Evolutionary conservation across 1,140 invertebrate species (phyloP).

Genomic region (Drosophila mayri): DNA sequence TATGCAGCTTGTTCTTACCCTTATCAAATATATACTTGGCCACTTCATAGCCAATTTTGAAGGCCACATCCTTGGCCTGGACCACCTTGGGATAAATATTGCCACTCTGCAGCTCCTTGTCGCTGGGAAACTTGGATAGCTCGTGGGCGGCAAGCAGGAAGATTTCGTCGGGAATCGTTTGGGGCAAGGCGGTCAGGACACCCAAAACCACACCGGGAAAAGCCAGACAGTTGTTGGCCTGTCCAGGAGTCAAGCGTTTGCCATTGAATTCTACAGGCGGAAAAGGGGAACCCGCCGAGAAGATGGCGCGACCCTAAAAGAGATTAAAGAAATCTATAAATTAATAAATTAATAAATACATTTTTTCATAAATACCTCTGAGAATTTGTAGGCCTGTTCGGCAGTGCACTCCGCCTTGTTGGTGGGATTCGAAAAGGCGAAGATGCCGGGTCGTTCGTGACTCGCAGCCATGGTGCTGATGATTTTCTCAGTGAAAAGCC

Average conservation of each 20-base stretch:
- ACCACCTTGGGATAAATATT: constrained; percentile 95
- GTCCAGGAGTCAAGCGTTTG: constrained; percentile 92
- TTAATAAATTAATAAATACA: not conserved
- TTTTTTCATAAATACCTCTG: constrained; percentile 85
- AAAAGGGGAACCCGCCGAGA: constrained; percentile 97
- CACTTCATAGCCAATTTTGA: constrained; percentile 93
- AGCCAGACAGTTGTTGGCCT: constrained; percentile 98
- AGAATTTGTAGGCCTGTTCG: constrained; percentile 93
- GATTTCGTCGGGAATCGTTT: constrained; percentile 93
- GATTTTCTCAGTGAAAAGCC: constrained; percentile 94
- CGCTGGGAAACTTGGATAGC: constrained; percentile 91
- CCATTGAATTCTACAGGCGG: constrained; percentile 92
- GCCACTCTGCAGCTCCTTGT: constrained; percentile 92
- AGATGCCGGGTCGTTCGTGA: constrained; percentile 89
- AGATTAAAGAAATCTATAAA: not conserved
- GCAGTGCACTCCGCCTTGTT: constrained; percentile 98
- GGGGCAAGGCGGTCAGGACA: constrained; percentile 91
- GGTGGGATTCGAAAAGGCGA: constrained; percentile 98
- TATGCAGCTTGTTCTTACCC: constrained; percentile 86
- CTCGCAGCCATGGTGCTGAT: constrained; percentile 90
- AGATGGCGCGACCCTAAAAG: constrained; percentile 84
- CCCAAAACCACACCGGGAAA: constrained; percentile 97
- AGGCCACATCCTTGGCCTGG: constrained; percentile 93
- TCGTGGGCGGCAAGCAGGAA: constrained; percentile 95
- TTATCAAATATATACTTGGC: constrained; percentile 94